A percentile compares a stretch with the other conserved stretches of the same genome.
Evolutionary conservation across 2,797 vertebrate genomes (phyloP).

Genomic region (Leucoraja ocellata): DNA sequence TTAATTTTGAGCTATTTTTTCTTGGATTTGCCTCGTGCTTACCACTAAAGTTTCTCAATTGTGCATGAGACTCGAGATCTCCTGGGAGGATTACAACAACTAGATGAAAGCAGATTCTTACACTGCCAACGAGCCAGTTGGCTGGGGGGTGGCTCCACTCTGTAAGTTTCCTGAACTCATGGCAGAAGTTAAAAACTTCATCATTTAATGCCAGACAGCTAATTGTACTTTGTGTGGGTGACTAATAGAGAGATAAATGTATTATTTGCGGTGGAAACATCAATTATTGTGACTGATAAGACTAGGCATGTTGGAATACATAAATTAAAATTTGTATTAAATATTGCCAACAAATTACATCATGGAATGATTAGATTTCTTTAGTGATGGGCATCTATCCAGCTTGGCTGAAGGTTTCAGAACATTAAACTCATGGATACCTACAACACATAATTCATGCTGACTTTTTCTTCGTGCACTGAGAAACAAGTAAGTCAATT

Average conservation of each 20-base stretch:
- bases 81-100: background rate
- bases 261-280: background rate
- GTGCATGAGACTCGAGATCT: background rate
- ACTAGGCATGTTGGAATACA: background rate
- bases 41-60: background rate
- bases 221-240: background rate
- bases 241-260: background rate
- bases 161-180: background rate
- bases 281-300: background rate
- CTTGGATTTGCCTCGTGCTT: background rate
- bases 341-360: constrained; percentile 32
- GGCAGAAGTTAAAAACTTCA: background rate
- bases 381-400: constrained; percentile 32
- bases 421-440: constrained; percentile 15
- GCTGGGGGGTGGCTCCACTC: background rate
- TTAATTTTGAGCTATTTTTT: background rate
- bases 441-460: constrained; percentile 25
- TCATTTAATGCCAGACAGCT: background rate
- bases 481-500: background rate
- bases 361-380: constrained; percentile 26
- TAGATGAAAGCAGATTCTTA: background rate
- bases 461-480: constrained; percentile 18
- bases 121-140: background rate
- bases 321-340: constrained; percentile 13
- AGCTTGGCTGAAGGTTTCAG: constrained; percentile 22